Evolutionary conservation across 2,888 invertebrate genomes (phyloP).

Genomic region (Eristalis intricaria): DNA sequence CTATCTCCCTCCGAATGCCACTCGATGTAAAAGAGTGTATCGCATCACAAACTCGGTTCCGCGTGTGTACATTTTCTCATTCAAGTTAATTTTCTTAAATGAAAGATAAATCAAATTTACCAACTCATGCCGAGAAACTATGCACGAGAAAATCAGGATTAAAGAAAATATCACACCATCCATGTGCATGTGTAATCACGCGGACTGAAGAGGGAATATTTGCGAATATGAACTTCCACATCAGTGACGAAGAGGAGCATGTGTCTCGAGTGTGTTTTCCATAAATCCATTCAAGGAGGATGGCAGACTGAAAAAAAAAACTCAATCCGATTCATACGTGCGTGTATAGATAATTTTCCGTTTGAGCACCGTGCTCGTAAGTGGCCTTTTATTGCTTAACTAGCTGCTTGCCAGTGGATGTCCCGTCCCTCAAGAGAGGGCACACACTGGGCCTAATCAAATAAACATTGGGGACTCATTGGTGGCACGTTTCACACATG

Average conservation of each 20-base stretch:
- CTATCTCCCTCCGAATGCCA: too few relatives aligned
- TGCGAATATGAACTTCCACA: too few relatives aligned
- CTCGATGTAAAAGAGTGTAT: too few relatives aligned
- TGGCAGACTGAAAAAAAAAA: background rate
- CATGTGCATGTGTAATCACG: background rate
- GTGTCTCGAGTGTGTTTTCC: background rate
- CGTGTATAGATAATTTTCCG: constrained; percentile 8
- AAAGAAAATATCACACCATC: too few relatives aligned
- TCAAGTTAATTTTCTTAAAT: too few relatives aligned
- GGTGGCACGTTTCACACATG: constrained; percentile 24
- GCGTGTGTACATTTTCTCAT: too few relatives aligned
- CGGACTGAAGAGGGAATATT: background rate
- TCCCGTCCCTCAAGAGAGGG: background rate
- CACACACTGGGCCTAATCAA: constrained; percentile 5
- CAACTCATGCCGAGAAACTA: too few relatives aligned
- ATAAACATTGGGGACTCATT: constrained; percentile 18
- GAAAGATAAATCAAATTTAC: too few relatives aligned
- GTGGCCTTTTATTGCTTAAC: constrained; percentile 18
- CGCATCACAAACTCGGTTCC: too few relatives aligned
- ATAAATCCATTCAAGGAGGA: constrained; percentile 11
- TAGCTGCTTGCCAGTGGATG: background rate
- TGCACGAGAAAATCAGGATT: too few relatives aligned
- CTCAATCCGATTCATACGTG: constrained; percentile 17
- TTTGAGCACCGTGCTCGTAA: constrained; percentile 19
- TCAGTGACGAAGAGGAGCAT: background rate